Base-by-base conservation (phyloP, 1,140 invertebrate genomes). In the Phenacoccus solenopsis region DNA sequence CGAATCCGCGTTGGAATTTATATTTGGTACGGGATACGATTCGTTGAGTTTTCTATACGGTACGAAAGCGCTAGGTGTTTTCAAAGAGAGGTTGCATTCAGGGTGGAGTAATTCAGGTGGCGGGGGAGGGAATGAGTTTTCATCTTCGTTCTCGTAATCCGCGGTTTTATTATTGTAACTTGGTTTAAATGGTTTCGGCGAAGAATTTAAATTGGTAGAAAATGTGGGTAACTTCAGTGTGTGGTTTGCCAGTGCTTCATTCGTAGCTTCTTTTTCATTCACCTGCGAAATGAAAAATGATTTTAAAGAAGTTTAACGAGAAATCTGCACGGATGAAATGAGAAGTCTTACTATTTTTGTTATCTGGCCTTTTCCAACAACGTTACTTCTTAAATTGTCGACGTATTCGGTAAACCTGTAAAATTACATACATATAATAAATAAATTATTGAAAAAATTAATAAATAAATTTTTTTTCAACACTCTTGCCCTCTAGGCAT, bases 311-410 rank as follows among this genome's bases (percentile, higher is more conserved):
- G 13, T 32, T 32, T 32, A 5, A 32, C 38, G 20, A 16, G 3
- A 49, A 49, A 49, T 49, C 3, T 3, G 16, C 5, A 16, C 13
- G 13, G 20, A 49, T 9, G 3, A 49, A 49, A 49, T n/a, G 16
- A 16, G 38, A 5, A 70, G 13, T 3, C 56, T 69, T 20, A 30
- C 25, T 5, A 74, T 78, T 75, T 82, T 82, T 5, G 72, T 76
- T 21, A 83, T 80, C 76, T 76, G 80, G 68, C 81, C 83, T 76
- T 83, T 81, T 25, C 82, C 82, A 20, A 79, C 75, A 21, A 75
- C 82, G 73, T 81, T 80, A 35, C 79, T 79, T 72, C 81, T 84
- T 67, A 84, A 78, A 72, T 82, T 82, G 21, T 82, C 78, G 10
- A 84, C 75, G 75, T 83, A 84, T 24, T 28, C 78, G 77, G 72